Evolutionary conservation across 2,113 vertebrate genomes (phyloP), one percentile per base, ranked within the genome.

Genomic region (Crypturellus undulatus): DNA sequence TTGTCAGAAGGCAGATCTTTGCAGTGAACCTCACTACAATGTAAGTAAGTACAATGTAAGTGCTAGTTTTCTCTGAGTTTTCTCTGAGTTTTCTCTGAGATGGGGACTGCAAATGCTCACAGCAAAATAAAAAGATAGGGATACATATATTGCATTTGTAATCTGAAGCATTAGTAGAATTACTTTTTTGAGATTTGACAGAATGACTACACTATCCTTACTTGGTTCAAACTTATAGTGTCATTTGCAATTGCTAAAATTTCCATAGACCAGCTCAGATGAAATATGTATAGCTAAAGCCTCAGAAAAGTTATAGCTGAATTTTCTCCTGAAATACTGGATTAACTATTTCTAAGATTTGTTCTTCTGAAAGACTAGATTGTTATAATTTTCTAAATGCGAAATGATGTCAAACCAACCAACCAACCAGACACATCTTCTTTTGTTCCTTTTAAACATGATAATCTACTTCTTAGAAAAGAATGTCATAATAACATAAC

Each of bases 391-490:
- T 54, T 30, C 28, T 30, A 42, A 32, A 28, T 28, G 17, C 17
- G 11, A 34, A 12, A 28, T 18, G 63, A 71, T 5, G 58, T 1
- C 3, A 73, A 38, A 81, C 9, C 4, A 84, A 84, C 45, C 1
- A 4, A 56, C 43, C 12, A 49, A 36, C 17, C 2, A n/a, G 6
- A 68, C 54, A 0, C 2, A 4, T 6, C 79, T 3, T 1, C 0
- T 0, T 72, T 54, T 82, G 2, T 14, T 13, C 79, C 10, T 62
- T 43, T 34, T 54, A 6, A 79, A 5, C 5, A 22, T 25, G 3
- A 15, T 24, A 60, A 58, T 18, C 68, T 30, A 47, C 5, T 64
- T 10, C 0, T 0, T 45, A 38, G 22, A 51, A 72, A 81, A 80
- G 6, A 60, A 14, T 0, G 1, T 1, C 72, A 3, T 12, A 40